Conservation (phyloP, 2,888 invertebrate species). For the Antheraea yamamai region DNA sequence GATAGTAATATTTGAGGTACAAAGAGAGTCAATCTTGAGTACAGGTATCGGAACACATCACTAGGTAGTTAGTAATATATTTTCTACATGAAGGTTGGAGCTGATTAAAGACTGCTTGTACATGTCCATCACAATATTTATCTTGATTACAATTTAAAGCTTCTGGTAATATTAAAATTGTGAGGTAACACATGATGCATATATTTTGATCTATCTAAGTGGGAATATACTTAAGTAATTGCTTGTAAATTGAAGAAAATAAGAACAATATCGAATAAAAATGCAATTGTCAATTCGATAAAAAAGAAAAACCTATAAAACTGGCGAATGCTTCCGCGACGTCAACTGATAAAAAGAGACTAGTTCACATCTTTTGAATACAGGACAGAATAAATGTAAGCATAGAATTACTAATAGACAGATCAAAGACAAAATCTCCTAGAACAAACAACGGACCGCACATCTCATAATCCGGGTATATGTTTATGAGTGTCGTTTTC, state of each 20-base stretch:
- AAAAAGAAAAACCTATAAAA: no score
- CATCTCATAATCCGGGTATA: conserved; percentile 66
- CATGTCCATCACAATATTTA: no score
- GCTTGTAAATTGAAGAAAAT: neutral
- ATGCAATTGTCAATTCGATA: neutral
- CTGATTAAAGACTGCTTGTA: no score
- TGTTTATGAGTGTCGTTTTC: conserved; percentile 68
- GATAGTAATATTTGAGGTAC: no score
- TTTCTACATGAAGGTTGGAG: no score
- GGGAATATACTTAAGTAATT: neutral
- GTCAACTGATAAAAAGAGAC: neutral
- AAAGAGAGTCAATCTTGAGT: no score
- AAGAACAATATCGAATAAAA: neutral
- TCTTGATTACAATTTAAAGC: no score
- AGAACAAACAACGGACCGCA: conserved; percentile 22
- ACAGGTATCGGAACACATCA: no score
- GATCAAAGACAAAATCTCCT: conserved; percentile 15
- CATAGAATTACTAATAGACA: conserved; percentile 15
- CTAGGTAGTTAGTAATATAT: no score
- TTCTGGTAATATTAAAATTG: no score
- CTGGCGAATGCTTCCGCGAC: no score
- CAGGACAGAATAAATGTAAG: neutral
- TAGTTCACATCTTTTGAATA: neutral
- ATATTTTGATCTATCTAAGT: neutral
- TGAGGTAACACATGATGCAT: no score